These are phyloP conservation scores for Eupithecia insigniata DNA, from an alignment of 2,888 invertebrate genomes.

Conservation along the genomic window DNA sequence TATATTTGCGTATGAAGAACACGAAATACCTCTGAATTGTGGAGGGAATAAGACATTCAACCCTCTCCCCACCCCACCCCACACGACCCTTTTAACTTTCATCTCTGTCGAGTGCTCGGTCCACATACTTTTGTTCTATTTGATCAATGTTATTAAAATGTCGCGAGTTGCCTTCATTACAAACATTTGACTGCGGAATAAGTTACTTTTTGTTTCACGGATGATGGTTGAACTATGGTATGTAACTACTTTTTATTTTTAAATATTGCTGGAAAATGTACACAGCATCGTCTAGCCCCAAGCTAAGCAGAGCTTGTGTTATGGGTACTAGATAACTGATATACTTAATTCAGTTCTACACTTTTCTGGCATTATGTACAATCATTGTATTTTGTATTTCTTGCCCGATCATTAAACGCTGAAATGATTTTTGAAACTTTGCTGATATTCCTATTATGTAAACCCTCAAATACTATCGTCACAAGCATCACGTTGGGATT, in stretches of 20 bases:
- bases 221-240: slow-evolving; percentile 38
- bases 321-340: no score
- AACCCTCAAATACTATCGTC: neutral
- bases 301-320: no score
- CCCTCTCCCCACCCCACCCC: slow-evolving; percentile 71
- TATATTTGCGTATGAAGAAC: slow-evolving; percentile 85
- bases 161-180: slow-evolving; percentile 80
- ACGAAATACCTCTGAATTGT: slow-evolving; percentile 85
- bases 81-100: slow-evolving; percentile 84
- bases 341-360: no score
- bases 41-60: slow-evolving; percentile 84
- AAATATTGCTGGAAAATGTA: no score
- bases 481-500: neutral
- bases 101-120: slow-evolving; percentile 84
- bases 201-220: slow-evolving; percentile 53
- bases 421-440: no score
- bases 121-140: slow-evolving; percentile 85
- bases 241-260: neutral
- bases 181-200: slow-evolving; percentile 78
- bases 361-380: neutral
- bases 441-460: neutral
- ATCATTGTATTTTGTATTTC: neutral
- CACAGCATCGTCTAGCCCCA: no score
- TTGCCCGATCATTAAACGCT: no score
- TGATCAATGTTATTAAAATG: slow-evolving; percentile 85